Percentiles rank a stretch among this genome's conserved stretches.
Conservation (phyloP, 1,140 invertebrate genomes). For the Bombus terrestris region DNA sequence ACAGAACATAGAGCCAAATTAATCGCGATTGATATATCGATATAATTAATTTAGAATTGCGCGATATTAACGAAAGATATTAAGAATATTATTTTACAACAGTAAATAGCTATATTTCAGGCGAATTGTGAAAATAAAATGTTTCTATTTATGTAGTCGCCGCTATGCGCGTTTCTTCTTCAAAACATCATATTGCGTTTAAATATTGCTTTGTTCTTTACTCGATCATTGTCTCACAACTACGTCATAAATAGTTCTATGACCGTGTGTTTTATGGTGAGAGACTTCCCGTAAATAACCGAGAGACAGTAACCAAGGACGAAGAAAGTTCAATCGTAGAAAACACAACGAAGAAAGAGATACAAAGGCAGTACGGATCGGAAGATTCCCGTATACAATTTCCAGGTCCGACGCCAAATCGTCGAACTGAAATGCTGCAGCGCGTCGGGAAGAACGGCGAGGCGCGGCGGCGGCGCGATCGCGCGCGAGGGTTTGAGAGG, state of each 20-base stretch:
- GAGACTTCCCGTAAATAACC: neutral
- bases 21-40: too few relatives aligned
- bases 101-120: too few relatives aligned
- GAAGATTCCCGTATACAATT: neutral
- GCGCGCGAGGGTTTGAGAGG: slow-evolving; percentile 19
- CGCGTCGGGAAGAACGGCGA: neutral
- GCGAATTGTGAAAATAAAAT: too few relatives aligned
- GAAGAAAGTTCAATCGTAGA: neutral
- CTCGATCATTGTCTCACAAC: neutral
- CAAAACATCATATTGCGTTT: neutral
- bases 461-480: neutral
- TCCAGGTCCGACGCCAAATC: neutral
- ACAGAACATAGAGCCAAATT: too few relatives aligned
- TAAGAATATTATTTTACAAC: too few relatives aligned
- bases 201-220: neutral
- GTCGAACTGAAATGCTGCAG: slow-evolving; percentile 24
- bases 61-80: too few relatives aligned
- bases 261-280: too few relatives aligned
- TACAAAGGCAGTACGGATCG: neutral
- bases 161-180: too few relatives aligned
- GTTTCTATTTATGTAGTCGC: too few relatives aligned
- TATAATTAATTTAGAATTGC: too few relatives aligned
- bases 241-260: too few relatives aligned
- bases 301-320: neutral
- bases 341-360: neutral